Base-by-base conservation (phyloP, 2,888 invertebrate species). In the Eumacrocentrus americanus region DNA sequence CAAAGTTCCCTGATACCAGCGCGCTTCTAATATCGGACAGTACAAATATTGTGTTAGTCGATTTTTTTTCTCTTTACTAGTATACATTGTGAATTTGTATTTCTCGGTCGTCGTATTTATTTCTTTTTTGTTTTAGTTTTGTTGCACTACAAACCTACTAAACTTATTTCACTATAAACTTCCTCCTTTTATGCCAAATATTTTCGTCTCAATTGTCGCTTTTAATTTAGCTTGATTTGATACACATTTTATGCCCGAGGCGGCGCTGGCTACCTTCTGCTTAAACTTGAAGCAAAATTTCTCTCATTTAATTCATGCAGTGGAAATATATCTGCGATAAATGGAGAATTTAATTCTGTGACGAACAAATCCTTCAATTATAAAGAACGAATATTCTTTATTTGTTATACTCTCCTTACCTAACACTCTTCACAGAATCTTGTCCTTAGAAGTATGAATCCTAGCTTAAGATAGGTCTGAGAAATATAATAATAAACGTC, bases 391-490 rank as follows among this genome's bases (percentile, higher is more conserved):
- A 20, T 23, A 34, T 57, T 57, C 11, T 56, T 46, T 11, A 5
- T 38, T 16, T 14, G 9, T 53, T 29, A 14, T 14, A 63, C 29
- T 42, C 18, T 18, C 23, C 70, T 70, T 65, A 80, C 79, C 78
- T 77, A 79, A 75, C 72, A 70, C 74, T 76, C 70, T 72, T 77
- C 73, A 71, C 70, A 76, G 73, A 75, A 75, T 76, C 70, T 64
- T 70, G 65, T 71, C 65, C 73, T 73, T 74, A 73, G 66, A 72
- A 67, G 71, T 74, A 73, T 67, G 66, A 71, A 72, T 71, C 67
- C 69, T 67, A 72, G 69, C 72, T 80, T 79, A 80, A 74, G 80
- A 80, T 71, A 80, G 71, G 74, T 80, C 80, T 80, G 67, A 20
- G 18, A 16, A 22, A 42, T 60, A 58, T 25, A 42, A 46, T 14